Evolutionary conservation across 2,797 vertebrate species (phyloP).

Genomic region (Poeciliopsis turneri): DNA sequence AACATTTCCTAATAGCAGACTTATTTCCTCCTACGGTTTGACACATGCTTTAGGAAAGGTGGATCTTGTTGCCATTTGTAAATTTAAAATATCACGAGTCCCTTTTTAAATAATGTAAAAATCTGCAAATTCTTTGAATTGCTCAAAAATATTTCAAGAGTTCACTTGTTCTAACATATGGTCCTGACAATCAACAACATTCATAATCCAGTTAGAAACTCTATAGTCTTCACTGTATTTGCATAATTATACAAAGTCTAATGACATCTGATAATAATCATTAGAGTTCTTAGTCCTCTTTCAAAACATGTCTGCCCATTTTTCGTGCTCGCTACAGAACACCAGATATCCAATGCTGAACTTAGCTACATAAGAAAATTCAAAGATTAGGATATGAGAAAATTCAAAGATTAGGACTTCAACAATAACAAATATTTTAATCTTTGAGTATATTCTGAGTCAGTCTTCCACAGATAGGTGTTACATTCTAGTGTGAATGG

Average conservation of each 20-base stretch:
- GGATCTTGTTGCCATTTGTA: background rate
- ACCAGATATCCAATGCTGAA: background rate
- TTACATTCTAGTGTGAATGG: slow-evolving; percentile 11
- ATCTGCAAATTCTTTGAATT: background rate
- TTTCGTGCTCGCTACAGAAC: background rate
- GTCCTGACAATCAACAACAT: slow-evolving; percentile 2
- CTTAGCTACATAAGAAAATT: background rate
- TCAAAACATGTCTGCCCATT: slow-evolving; percentile 9
- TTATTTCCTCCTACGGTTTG: slow-evolving; percentile 17
- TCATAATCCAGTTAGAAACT: background rate
- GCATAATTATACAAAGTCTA: slow-evolving; percentile 29
- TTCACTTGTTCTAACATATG: background rate
- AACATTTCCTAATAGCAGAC: slow-evolving; percentile 6
- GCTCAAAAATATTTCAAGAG: background rate
- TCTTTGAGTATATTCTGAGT: background rate
- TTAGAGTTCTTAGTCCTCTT: too few relatives aligned
- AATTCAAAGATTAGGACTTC: background rate
- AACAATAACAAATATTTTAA: background rate
- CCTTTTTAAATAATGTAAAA: background rate
- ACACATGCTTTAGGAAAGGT: background rate
- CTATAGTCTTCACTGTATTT: slow-evolving; percentile 19
- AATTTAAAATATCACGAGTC: background rate
- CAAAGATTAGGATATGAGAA: background rate
- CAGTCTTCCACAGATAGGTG: background rate
- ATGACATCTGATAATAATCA: slow-evolving; percentile 31